Base-by-base conservation (phyloP, 2,113 vertebrate genomes). In the Scopus umbretta region DNA sequence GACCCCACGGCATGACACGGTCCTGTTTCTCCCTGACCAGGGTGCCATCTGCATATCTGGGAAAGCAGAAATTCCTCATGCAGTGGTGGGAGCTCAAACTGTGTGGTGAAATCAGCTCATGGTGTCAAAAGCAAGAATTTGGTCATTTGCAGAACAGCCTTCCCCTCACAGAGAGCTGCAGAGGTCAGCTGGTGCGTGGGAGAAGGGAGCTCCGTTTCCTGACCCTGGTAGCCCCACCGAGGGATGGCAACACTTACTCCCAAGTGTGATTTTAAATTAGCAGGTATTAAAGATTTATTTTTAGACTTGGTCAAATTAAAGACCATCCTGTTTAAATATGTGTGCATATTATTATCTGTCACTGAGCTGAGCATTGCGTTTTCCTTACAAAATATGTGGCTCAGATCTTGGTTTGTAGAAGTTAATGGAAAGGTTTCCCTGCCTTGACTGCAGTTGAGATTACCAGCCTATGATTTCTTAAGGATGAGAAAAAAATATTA, bases 1-100 rank as follows among this genome's bases (percentile, higher is more conserved):
- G 7, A 34, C 13, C 20, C 58, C 2, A 5, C 1, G 3, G 10
- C 43, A n/a, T n/a, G n/a, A n/a, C n/a, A 34, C 3, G 0, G 34
- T 58, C n/a, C 3, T 71, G 2, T 62, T 74, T 90, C 11, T 73
- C 26, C 8, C 8, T 71, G 52, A 53, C 11, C 34, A 18, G 29
- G 16, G 53, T 26, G 20, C 15, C 7, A 6, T n/a, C n/a, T 58
- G 17, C 49, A 23, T 11, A 23, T 20, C 36, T 62, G 63, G 19
- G 45, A 73, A 80, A 45, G 21, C 40, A 92, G 50, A 88, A 58
- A n/a, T 63, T 45, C 34, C 16, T 82, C 13, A 7, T 56, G 4
- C 7, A 73, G 8, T 2, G 0, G 10, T 55, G 25, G 36, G 7
- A 94, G 8, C 19, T 61, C 52, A 72, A 71, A 52, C 16, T 0